Percentiles rank a stretch among this genome's conserved stretches.
phyloP scores from a whole-genome alignment of 2,888 invertebrate genomes.

The Malachius bipustulatus region DNA sequence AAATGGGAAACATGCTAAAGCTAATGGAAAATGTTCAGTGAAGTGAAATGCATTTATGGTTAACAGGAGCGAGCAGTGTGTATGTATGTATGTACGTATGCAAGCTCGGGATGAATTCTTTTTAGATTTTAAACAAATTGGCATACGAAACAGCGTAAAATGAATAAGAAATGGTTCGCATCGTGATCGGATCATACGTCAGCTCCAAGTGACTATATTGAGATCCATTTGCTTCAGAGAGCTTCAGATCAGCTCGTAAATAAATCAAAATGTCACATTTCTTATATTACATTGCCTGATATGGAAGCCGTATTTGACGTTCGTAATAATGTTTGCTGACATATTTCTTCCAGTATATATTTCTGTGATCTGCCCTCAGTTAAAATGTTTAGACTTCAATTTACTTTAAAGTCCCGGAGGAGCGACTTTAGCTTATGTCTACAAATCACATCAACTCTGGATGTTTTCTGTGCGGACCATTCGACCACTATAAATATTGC shows the following conservation, averaged over 20 bases:
- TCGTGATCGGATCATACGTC: conserved; percentile 21
- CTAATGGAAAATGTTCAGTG: too few relatives aligned
- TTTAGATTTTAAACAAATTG: conserved; percentile 1
- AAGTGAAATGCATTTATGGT: too few relatives aligned
- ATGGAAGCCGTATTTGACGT: conserved; percentile 31
- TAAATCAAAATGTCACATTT: conserved; percentile 33
- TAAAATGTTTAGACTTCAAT: conserved; percentile 36
- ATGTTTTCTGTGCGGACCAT: conserved; percentile 3
- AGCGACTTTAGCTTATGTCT: conserved; percentile 28
- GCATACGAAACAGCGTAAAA: conserved; percentile 13
- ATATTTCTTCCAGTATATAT: conserved; percentile 26
- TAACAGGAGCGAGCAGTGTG: too few relatives aligned
- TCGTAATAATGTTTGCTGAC: conserved; percentile 34
- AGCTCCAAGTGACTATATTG: conserved; percentile 18
- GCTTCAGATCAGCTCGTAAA: conserved; percentile 25
- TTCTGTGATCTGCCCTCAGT: conserved; percentile 28
- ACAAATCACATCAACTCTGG: conserved; percentile 28
- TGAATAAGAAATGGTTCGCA: conserved; percentile 21
- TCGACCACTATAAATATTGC: too few relatives aligned
- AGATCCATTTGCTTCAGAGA: conserved; percentile 24
- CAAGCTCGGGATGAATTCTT: too few relatives aligned
- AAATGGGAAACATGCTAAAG: too few relatives aligned
- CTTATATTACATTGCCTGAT: conserved; percentile 31
- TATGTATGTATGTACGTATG: too few relatives aligned
- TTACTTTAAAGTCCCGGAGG: conserved; percentile 29